A percentile compares a stretch with the other conserved stretches of the same genome.
Evolutionary conservation across 2,113 vertebrate genomes (phyloP).

Genomic region (Astur gentilis): DNA sequence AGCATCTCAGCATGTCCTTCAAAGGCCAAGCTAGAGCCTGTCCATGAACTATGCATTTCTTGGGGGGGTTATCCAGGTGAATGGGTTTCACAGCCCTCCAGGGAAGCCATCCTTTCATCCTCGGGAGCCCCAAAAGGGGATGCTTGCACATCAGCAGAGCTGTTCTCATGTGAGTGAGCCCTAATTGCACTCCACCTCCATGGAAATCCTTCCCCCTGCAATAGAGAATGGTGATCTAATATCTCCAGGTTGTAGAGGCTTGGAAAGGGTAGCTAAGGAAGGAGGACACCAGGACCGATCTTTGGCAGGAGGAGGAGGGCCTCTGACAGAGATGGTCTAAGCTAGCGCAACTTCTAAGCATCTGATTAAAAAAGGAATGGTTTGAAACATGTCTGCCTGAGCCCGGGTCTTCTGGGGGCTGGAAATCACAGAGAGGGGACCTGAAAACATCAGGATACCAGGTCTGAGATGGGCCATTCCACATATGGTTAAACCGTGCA

Average conservation of each 20-base stretch:
- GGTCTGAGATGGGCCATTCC: background rate
- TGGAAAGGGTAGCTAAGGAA: background rate
- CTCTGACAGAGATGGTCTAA: background rate
- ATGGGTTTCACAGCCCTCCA: background rate
- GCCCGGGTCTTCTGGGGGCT: background rate
- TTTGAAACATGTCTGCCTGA: background rate
- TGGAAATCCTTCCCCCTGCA: background rate
- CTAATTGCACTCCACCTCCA: background rate
- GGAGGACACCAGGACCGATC: background rate
- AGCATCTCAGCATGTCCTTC: background rate
- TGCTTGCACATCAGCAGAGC: background rate
- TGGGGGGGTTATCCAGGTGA: background rate
- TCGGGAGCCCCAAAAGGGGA: background rate
- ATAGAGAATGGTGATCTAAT: background rate
- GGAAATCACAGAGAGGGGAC: background rate
- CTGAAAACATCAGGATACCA: background rate
- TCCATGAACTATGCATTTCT: background rate
- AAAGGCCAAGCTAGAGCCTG: background rate
- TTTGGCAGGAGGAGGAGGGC: background rate
- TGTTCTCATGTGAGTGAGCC: background rate
- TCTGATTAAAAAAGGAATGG: background rate
- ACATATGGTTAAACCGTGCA: rapidly evolving
- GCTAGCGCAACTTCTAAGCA: background rate
- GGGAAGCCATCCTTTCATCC: background rate
- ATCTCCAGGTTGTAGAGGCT: background rate